Base-by-base conservation (phyloP, 2,797 vertebrate species). In the Microctenopoma stevenorrisi region DNA sequence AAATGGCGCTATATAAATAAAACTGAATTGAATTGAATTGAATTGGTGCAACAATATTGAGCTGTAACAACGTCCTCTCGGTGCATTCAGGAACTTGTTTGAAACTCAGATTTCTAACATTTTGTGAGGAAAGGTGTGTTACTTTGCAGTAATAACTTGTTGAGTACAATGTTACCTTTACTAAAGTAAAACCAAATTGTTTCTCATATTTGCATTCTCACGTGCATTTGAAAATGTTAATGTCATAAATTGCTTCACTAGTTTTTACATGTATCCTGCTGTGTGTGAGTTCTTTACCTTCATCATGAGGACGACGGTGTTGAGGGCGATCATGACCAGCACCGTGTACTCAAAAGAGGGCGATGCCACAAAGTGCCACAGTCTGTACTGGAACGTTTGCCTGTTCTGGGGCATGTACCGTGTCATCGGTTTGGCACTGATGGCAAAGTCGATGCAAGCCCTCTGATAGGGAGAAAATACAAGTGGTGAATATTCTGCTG, bases 241-340 rank as follows among this genome's bases (percentile, higher is more conserved):
- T 22, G 22, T 22, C 22, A 22, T 22, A 22, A 22, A 22, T 22
- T 22, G 22, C 22, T 22, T 22, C 22, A 22, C 22, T 22, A 22
- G 22, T 22, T 22, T 22, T 33, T 14, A 16, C 33, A 40, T 37
- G 6, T 37, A 22, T 33, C 7, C 15, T 40, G 28, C 47, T 38
- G 7, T 37, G 2, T 1, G 15, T 11, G 12, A 25, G 49, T 37
- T 16, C 18, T 88, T 90, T 87, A 99, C 98, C 97, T 99, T 99
- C 97, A 99, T 99, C 98, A 99, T 99, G 68, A 99, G 95, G 71
- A 99, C 97, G 53, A 99, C 94, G 0, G 98, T 99, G 93, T 99
- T 99, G 76, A 99, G 94, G 0, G 98, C 98, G 44, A 99, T 99
- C 97, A 99, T 98, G 83, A 98, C 94, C 90, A 99, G 95, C 87